Base-by-base conservation (phyloP, 2,888 invertebrate species). In the Patella depressa region DNA sequence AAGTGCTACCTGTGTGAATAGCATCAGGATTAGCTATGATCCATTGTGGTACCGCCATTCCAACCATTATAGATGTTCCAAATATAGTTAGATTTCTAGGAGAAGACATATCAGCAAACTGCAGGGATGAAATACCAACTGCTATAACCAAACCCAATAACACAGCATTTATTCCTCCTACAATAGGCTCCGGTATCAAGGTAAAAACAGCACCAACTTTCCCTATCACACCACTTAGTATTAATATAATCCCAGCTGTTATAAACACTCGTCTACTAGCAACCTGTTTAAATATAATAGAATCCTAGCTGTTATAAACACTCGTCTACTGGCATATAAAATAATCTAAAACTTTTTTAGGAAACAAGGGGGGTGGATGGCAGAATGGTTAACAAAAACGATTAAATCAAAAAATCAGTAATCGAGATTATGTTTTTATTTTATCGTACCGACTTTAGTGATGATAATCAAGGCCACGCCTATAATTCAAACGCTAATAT, bases 71-170 rank as follows among this genome's bases (percentile, higher is more conserved):
- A 4, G 97, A 96, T 87, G 97, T 94, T 19, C 97, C 97, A 59
- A 97, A 93, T 84, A 97, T 96, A 90, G 97, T 97, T 74, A 97
- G 93, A 92, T 97, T 97, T 75, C 97, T 93, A 0, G 96, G 94
- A 34, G 96, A 96, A 90, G 96, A 95, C 83, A 97, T 92, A 88
- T 97, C 94, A 65, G 97, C 95, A 75, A 84, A 87, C 78, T 90
- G 87, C 1, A 90, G 81, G n/a, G 87, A 88, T 24, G 90, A 89
- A 17, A 91, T 78, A 11, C 91, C 91, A 2, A 91, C 89, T 2
- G 90, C 87, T 3, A 87, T 80, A 24, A 91, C 88, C 87, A 90
- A 87, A 14, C 90, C 89, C 77, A 90, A 88, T 79, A 88, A 80
- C 2, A 89, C 85, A 2, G 88, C 83, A 73, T 88, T 83, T 11